phyloP scores from a whole-genome alignment of 2,113 vertebrate genomes.

The Aegithalos caudatus region DNA sequence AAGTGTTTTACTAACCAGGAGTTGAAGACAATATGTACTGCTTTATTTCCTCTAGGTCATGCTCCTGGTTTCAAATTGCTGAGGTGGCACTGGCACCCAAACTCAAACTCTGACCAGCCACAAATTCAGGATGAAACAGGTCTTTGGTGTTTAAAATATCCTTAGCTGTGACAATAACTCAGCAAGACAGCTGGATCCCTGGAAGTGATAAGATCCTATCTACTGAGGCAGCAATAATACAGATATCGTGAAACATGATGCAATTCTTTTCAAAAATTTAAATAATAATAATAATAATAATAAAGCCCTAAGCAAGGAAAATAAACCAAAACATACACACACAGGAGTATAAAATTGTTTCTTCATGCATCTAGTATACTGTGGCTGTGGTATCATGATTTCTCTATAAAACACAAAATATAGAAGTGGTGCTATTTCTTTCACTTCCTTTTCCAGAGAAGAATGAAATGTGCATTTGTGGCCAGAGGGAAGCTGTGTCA shows the following conservation, averaged over 20 bases:
- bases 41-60: not conserved
- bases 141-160: not conserved
- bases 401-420: not conserved
- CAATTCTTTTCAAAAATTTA: not conserved
- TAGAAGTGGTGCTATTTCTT: not conserved
- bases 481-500: not conserved
- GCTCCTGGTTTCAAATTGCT: not conserved
- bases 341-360: not conserved
- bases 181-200: not conserved
- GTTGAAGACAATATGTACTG: not conserved
- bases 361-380: not conserved
- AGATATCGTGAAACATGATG: not conserved
- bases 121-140: not conserved
- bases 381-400: not conserved
- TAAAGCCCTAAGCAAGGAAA: rapidly evolving
- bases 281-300: not conserved
- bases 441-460: not conserved
- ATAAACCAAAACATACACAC: not conserved
- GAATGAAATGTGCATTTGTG: not conserved
- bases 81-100: not conserved
- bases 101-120: not conserved
- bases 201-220: not conserved
- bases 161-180: not conserved
- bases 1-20: not conserved
- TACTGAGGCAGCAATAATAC: not conserved